These are phyloP conservation scores for Thumatha senex DNA, from an alignment of 2,888 invertebrate species.

Conservation along the genomic window DNA sequence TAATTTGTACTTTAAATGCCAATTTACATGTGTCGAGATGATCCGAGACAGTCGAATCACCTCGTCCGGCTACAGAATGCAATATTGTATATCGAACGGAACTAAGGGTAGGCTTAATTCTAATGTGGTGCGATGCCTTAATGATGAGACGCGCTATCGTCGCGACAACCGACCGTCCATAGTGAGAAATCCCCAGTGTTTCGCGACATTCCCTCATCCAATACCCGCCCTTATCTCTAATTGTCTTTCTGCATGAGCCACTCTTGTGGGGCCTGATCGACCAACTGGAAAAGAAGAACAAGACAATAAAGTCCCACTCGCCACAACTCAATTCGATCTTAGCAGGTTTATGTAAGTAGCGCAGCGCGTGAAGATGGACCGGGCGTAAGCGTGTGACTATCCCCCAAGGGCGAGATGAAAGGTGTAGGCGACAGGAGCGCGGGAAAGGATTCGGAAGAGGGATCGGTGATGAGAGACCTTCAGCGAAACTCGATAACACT, in stretches of 20 bases:
- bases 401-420: slow-evolving; percentile 69
- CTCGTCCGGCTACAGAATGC: slow-evolving; percentile 72
- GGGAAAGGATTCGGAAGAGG: slow-evolving; percentile 35
- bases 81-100: slow-evolving; percentile 66
- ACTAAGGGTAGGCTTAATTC: slow-evolving; percentile 76
- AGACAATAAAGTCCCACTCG: slow-evolving; percentile 81
- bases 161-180: slow-evolving; percentile 78
- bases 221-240: slow-evolving; percentile 78
- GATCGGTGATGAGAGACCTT: slow-evolving; percentile 79
- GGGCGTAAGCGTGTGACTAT: slow-evolving; percentile 76
- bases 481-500: slow-evolving; percentile 75
- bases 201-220: slow-evolving; percentile 80
- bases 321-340: slow-evolving; percentile 64
- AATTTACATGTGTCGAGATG: slow-evolving; percentile 80
- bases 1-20: slow-evolving; percentile 84
- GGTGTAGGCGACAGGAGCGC: slow-evolving; percentile 34
- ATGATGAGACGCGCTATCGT: slow-evolving; percentile 74
- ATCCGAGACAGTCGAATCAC: slow-evolving; percentile 70
- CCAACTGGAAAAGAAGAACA: slow-evolving; percentile 84
- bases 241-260: slow-evolving; percentile 84
- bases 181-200: slow-evolving; percentile 80
- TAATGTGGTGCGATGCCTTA: slow-evolving; percentile 83
- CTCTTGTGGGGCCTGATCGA: slow-evolving; percentile 84
- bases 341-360: slow-evolving; percentile 77
- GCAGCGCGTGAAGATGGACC: slow-evolving; percentile 79